Conservation (phyloP, 2,113 vertebrate species). For the Eira barbara region DNA sequence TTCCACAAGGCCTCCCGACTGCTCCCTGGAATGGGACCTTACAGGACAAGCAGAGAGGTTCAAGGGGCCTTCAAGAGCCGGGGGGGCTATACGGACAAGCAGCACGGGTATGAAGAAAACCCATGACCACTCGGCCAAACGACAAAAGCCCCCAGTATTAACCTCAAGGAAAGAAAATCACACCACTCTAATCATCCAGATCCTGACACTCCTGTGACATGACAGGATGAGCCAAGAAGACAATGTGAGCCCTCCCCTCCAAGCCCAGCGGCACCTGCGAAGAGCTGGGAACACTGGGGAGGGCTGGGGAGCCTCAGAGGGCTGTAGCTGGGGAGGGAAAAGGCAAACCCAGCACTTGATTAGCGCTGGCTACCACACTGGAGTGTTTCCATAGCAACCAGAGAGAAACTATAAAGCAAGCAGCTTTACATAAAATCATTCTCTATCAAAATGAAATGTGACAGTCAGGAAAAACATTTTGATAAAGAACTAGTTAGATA, state of each 20-base stretch:
- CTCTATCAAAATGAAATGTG: constrained; percentile 80
- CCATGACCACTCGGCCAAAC: background rate
- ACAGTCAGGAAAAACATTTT: constrained; percentile 42
- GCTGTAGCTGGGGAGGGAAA: constrained; percentile 63
- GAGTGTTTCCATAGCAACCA: constrained; percentile 80
- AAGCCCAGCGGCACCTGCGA: background rate
- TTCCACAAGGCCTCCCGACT: background rate
- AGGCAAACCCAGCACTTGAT: constrained; percentile 71
- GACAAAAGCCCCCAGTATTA: background rate
- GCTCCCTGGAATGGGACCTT: background rate
- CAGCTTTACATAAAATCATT: constrained; percentile 82
- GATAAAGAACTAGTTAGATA: constrained; percentile 60
- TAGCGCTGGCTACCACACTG: constrained; percentile 72
- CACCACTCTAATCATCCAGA: background rate
- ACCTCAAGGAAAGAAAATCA: background rate
- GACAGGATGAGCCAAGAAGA: background rate
- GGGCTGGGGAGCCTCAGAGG: background rate
- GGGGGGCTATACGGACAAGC: background rate
- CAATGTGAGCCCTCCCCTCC: constrained; percentile 13
- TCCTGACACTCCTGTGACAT: background rate
- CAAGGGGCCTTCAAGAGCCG: background rate
- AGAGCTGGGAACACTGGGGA: background rate
- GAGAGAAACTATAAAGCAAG: constrained; percentile 80
- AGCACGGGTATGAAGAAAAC: background rate
- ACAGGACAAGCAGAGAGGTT: background rate